Percentiles rank a stretch among this genome's conserved stretches.
Conservation (phyloP, 2,113 vertebrate genomes). For the Sprattus sprattus region DNA sequence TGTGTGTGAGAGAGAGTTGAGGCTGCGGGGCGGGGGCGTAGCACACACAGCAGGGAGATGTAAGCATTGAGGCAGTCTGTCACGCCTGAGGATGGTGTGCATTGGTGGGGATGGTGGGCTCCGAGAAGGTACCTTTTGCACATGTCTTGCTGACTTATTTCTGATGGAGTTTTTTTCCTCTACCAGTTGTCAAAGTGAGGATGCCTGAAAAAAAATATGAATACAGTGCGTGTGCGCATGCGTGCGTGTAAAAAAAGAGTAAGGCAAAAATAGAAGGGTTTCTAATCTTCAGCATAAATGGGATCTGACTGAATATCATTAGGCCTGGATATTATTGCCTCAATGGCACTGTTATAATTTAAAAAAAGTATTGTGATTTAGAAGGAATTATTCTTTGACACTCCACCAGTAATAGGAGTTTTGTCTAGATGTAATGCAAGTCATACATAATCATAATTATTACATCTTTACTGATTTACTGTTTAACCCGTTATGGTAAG, state of each 20-base stretch:
- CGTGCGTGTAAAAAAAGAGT: neutral
- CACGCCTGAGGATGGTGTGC: neutral
- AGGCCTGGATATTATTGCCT: neutral
- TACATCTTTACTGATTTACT: neutral
- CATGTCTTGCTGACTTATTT: neutral
- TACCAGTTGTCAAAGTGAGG: neutral
- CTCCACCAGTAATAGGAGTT: neutral
- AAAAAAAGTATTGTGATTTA: neutral
- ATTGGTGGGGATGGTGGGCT: neutral
- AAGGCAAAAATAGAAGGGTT: neutral
- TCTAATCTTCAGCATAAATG: neutral
- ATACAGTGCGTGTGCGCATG: neutral
- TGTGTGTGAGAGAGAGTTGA: too few relatives aligned
- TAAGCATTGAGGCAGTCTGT: too few relatives aligned
- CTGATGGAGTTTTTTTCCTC: neutral
- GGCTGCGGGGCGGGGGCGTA: too few relatives aligned
- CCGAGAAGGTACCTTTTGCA: neutral
- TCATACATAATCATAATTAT: neutral
- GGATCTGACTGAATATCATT: neutral
- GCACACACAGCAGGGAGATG: too few relatives aligned
- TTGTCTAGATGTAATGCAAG: neutral
- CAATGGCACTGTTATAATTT: neutral
- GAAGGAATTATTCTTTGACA: neutral
- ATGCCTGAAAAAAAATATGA: neutral
- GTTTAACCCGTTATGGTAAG: too few relatives aligned